These are phyloP conservation scores for Siphamia tubifer DNA, from an alignment of 2,113 vertebrate genomes.

Conservation along the genomic window DNA sequence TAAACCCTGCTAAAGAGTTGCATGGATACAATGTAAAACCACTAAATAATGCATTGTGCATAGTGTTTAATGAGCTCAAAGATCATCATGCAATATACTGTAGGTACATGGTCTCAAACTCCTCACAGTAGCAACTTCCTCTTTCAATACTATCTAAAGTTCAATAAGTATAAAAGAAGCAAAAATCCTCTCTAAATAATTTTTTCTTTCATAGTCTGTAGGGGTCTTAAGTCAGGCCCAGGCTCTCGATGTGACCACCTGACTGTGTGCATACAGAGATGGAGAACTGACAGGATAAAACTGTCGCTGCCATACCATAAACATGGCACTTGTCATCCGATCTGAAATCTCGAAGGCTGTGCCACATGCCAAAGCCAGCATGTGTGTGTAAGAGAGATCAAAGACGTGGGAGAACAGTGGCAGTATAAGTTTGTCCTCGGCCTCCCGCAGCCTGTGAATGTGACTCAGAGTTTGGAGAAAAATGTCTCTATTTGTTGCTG, in stretches of 20 bases:
- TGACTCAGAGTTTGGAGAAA: constrained; percentile 34
- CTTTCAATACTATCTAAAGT: background rate
- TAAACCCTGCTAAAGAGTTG: no score
- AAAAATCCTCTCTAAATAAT: background rate
- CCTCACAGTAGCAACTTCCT: background rate
- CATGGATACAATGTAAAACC: no score
- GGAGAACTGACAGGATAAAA: background rate
- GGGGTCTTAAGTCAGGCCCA: background rate
- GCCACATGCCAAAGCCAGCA: background rate
- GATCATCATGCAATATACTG: constrained; percentile 10
- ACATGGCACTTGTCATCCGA: background rate
- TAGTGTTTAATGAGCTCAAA: no score
- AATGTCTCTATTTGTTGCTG: constrained; percentile 37
- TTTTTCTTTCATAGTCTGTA: background rate
- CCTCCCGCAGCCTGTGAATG: background rate
- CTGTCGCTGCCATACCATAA: background rate
- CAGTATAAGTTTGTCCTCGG: constrained; percentile 22
- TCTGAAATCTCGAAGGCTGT: background rate
- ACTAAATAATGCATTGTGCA: no score
- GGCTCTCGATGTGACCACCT: background rate
- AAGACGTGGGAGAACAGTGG: constrained; percentile 7
- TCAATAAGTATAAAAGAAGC: background rate
- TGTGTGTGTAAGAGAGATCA: background rate
- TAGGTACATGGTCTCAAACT: constrained; percentile 33
- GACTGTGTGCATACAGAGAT: background rate